Base-by-base conservation (phyloP, 2,113 vertebrate genomes). In the Spheniscus mendiculus region DNA sequence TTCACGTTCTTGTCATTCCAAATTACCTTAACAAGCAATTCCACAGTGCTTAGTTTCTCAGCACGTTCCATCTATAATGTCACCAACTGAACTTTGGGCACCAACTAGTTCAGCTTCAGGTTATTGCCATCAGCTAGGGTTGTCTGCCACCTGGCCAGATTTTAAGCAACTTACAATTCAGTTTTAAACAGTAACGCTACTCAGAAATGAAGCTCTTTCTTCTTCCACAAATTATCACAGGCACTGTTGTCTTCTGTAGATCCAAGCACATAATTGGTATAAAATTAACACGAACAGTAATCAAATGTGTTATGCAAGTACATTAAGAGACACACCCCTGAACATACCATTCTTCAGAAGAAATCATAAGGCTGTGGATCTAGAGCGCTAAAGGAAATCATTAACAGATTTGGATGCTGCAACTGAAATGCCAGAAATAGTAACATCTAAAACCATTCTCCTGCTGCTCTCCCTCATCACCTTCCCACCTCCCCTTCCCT, bases 11-110 rank as follows among this genome's bases (percentile, higher is more conserved):
- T 83, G 42, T 73, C 4, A 3, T 83, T 44, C 50, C 36, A 81
- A 94, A 91, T 93, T 81, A 94, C 67, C 88, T 89, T 55, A 90
- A 73, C 25, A 83, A 96, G 49, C 32, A 90, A 87, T 91, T 84
- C 90, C 58, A 65, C 20, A 53, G 69, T 22, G 53, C 34, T 96
- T 96, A 61, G 25, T 59, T 96, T 94, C 81, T 70, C 70, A 94
- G 53, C 71, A 89, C 2, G 6, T 96, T 93, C 58, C 69, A 93
- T 58, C 61, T 85, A 56, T 87, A 95, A 89, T 61, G 36, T 88
- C 86, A 77, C 61, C 88, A 96, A 55, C 38, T 86, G 65, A 67
- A 77, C 85, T 96, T 93, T 74, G 73, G 62, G 58, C 70, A 93
- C 25, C 53, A 56, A 58, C 26, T n/a, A 72, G 18, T 58, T 95